phyloP scores from a whole-genome alignment of 2,888 invertebrate genomes.

The Reticulitermes lucifugus region DNA sequence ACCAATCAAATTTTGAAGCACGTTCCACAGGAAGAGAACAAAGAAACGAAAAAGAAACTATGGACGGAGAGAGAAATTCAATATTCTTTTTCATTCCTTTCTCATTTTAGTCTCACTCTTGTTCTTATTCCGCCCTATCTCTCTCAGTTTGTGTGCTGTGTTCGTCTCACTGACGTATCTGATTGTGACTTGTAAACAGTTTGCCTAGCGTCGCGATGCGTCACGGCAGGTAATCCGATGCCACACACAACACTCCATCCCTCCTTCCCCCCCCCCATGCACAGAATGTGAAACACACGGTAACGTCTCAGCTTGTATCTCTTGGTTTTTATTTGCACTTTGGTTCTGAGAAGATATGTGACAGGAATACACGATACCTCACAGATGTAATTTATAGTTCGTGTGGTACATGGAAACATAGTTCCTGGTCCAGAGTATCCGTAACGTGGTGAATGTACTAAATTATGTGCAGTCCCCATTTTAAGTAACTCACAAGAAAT shows the following conservation, averaged over 20 bases:
- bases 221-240: background rate
- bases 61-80: conserved; percentile 47
- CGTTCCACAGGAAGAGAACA: conserved; percentile 40
- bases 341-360: conserved; percentile 5
- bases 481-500: no score
- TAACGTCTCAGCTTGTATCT: background rate
- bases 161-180: conserved; percentile 38
- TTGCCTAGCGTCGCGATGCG: background rate
- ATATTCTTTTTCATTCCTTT: conserved; percentile 48
- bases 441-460: no score
- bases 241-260: background rate
- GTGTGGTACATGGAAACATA: background rate
- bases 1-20: conserved; percentile 45
- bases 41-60: conserved; percentile 36
- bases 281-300: conserved; percentile 6
- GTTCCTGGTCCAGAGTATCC: background rate
- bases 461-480: no score
- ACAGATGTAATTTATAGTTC: background rate
- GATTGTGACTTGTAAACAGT: conserved; percentile 44
- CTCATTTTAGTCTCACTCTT: conserved; percentile 35
- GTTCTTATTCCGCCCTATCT: background rate
- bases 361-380: background rate
- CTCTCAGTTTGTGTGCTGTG: background rate
- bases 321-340: conserved; percentile 29
- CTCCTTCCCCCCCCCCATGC: background rate